phyloP scores from a whole-genome alignment of 1,140 invertebrate species.

The Drosophila suzukii region DNA sequence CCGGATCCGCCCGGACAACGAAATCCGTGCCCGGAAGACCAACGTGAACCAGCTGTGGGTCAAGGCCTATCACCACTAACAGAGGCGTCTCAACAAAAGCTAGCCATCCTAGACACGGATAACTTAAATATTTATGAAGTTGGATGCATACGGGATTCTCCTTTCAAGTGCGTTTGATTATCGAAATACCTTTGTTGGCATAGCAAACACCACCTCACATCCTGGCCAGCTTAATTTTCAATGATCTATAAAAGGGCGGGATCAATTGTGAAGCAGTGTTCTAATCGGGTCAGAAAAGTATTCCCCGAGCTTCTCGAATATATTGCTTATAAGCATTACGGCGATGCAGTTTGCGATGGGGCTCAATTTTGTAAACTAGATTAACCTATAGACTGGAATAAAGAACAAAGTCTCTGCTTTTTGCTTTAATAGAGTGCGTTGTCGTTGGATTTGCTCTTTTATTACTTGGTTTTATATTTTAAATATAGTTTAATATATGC shows the following conservation, averaged over 20 bases:
- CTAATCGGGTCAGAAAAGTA: conserved; percentile 33
- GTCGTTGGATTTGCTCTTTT: conserved; percentile 59
- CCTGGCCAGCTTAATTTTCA: conserved; percentile 66
- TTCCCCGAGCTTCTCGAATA: conserved; percentile 67
- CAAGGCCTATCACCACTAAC: too few species aligned
- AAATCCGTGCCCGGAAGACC: conserved; percentile 50
- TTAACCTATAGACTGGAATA: neutral
- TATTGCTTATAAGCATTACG: conserved; percentile 55
- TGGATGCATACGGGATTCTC: conserved; percentile 16
- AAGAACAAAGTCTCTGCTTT: neutral
- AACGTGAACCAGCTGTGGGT: conserved; percentile 56
- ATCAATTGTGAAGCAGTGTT: conserved; percentile 43
- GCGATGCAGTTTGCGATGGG: conserved; percentile 22
- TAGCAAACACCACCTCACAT: neutral
- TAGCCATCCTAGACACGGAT: conserved; percentile 18
- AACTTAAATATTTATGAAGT: conserved; percentile 56
- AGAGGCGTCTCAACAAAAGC: too few species aligned
- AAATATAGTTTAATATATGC: conserved; percentile 80
- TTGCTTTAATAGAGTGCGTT: conserved; percentile 67
- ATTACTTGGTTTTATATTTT: conserved; percentile 76
- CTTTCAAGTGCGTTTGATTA: conserved; percentile 21
- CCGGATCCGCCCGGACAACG: conserved; percentile 71
- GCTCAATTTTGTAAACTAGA: neutral
- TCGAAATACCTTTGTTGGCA: conserved; percentile 25
- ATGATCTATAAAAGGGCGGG: conserved; percentile 46